phyloP scores from a whole-genome alignment of 30 jellyfish, hydroid and myxozoan genomes.

The Sanderia malayensis region DNA sequence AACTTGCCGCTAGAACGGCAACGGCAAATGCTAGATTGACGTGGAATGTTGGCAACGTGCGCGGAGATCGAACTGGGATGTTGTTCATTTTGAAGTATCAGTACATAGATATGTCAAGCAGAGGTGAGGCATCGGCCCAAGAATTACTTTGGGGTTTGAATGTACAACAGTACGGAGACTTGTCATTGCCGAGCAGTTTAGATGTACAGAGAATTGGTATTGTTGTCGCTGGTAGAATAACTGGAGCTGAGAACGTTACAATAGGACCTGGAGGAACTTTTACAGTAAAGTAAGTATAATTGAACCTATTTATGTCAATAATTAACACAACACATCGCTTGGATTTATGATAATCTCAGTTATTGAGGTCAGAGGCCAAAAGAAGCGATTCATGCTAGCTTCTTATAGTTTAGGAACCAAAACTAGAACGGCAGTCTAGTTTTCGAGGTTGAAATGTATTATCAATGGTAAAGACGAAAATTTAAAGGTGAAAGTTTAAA shows the following conservation, averaged over 20 bases:
- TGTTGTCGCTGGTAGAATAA: slow-evolving; percentile 52
- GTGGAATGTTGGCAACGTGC: slow-evolving; percentile 51
- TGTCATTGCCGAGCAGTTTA: slow-evolving; percentile 28
- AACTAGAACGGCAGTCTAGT: too few relatives aligned
- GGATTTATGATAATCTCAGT: too few relatives aligned
- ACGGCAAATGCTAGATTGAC: slow-evolving; percentile 28
- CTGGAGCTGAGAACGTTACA: slow-evolving; percentile 65
- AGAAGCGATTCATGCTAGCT: too few relatives aligned
- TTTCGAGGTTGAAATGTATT: too few relatives aligned
- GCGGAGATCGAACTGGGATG: slow-evolving; percentile 67
- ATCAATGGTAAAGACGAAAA: too few relatives aligned
- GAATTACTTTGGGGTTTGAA: slow-evolving; percentile 57
- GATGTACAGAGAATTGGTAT: slow-evolving; percentile 45
- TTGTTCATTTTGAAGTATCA: slow-evolving; percentile 47
- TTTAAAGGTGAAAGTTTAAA: too few relatives aligned
- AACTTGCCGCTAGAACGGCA: slow-evolving; percentile 49
- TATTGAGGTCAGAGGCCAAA: too few relatives aligned
- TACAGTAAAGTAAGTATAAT: slow-evolving; percentile 22
- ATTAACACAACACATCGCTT: too few relatives aligned
- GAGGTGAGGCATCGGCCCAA: slow-evolving; percentile 36
- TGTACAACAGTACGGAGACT: slow-evolving; percentile 49
- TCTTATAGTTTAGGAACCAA: too few relatives aligned
- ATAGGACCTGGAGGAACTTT: slow-evolving; percentile 63
- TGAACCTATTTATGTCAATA: too few relatives aligned
- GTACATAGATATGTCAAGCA: slow-evolving; percentile 50